These are phyloP conservation scores for Montipora sp. DNA, from an alignment of 64 coral and sea anemone species.

Conservation along the genomic window DNA sequence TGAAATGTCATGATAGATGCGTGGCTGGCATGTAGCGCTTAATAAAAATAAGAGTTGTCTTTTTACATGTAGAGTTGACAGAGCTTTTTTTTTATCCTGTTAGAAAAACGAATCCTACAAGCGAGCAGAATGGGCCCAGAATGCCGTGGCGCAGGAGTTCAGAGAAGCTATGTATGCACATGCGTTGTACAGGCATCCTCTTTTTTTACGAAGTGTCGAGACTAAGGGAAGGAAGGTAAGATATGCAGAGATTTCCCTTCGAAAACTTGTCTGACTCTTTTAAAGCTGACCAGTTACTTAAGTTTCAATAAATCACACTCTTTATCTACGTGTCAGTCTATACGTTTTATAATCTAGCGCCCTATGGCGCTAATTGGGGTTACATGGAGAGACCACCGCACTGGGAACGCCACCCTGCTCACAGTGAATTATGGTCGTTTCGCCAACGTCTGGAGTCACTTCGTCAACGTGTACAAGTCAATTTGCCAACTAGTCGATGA, in stretches of 20 bases:
- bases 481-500: too few relatives aligned
- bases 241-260: background rate
- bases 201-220: constrained; percentile 70
- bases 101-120: constrained; percentile 93
- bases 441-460: too few relatives aligned
- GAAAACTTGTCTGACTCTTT: background rate
- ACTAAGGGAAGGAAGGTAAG: constrained; percentile 91
- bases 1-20: too few relatives aligned
- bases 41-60: background rate
- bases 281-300: background rate
- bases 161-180: constrained; percentile 97
- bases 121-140: constrained; percentile 88
- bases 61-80: background rate
- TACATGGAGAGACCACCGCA: too few relatives aligned
- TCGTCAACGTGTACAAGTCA: too few relatives aligned
- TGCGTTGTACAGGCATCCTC: constrained; percentile 90
- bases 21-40: background rate
- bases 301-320: too few relatives aligned
- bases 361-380: too few relatives aligned
- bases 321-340: too few relatives aligned
- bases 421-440: too few relatives aligned
- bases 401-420: too few relatives aligned
- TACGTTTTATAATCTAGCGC: too few relatives aligned
- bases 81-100: background rate
- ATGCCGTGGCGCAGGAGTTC: constrained; percentile 93